phyloP scores from a whole-genome alignment of 1,140 invertebrate species.

The Drosophila ficusphila region DNA sequence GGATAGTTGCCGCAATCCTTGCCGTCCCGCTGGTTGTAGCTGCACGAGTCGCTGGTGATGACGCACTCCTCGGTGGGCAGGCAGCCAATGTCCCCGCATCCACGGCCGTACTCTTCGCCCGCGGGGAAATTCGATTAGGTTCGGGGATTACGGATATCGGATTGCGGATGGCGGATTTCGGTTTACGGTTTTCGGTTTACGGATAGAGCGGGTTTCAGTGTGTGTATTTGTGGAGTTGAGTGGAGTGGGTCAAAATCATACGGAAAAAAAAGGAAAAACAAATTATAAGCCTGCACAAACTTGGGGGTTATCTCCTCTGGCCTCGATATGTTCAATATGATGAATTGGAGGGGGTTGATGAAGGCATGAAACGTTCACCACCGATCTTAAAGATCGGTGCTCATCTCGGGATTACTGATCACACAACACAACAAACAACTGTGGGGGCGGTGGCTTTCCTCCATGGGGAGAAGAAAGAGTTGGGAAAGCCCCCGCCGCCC shows the following conservation, averaged over 20 bases:
- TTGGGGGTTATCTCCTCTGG: slow-evolving; percentile 1
- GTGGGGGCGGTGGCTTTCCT: not conserved
- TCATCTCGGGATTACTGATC: not conserved
- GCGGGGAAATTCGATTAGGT: slow-evolving; percentile 4
- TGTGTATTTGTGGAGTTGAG: not conserved
- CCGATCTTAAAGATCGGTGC: slow-evolving; percentile 11
- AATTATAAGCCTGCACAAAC: slow-evolving; percentile 23
- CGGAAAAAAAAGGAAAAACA: slow-evolving; percentile 20
- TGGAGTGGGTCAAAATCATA: slow-evolving; percentile 22
- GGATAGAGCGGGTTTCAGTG: slow-evolving; percentile 1
- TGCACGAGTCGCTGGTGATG: slow-evolving; percentile 89
- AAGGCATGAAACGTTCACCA: slow-evolving; percentile 37
- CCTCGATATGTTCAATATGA: slow-evolving; percentile 40
- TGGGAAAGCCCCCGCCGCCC: not conserved
- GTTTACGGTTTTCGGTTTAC: not conserved
- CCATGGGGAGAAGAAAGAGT: not conserved
- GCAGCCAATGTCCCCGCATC: slow-evolving; percentile 91
- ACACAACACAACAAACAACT: not conserved
- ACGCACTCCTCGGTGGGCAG: slow-evolving; percentile 89
- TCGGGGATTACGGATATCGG: not conserved
- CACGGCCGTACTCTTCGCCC: slow-evolving; percentile 89
- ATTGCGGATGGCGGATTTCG: not conserved
- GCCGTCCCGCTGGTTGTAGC: slow-evolving; percentile 85
- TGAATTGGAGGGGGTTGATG: slow-evolving; percentile 42
- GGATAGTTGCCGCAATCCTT: slow-evolving; percentile 88